Evolutionary conservation across 1,140 invertebrate genomes (phyloP).

Genomic region (Drosophila novamexicana): DNA sequence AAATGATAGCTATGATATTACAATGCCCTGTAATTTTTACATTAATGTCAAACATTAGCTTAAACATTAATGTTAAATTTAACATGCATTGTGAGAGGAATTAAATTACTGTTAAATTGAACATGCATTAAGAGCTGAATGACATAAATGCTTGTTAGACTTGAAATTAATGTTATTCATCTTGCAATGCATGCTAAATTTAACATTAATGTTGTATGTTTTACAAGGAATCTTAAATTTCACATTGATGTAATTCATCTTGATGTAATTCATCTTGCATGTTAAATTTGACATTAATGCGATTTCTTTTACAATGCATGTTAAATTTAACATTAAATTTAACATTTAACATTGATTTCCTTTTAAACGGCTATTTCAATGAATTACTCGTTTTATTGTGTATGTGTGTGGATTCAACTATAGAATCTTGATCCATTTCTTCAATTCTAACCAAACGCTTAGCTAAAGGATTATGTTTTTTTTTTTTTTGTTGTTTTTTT

Average conservation of each 20-base stretch:
- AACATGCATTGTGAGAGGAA: background rate
- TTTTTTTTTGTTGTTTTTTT: background rate
- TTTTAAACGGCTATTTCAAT: background rate
- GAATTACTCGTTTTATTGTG: background rate
- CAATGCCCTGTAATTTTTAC: too few species aligned
- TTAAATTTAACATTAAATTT: background rate
- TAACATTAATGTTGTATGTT: background rate
- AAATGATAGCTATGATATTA: too few species aligned
- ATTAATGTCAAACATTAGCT: too few species aligned
- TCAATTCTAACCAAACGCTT: background rate
- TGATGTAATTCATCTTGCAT: background rate
- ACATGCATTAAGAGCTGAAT: too few species aligned
- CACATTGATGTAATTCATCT: background rate
- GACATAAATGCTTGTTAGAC: too few species aligned
- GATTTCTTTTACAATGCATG: background rate
- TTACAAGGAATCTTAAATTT: background rate
- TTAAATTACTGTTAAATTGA: background rate
- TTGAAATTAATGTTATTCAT: background rate
- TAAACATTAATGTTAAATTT: too few species aligned
- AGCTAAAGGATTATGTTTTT: background rate
- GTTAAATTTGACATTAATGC: background rate
- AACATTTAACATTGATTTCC: background rate
- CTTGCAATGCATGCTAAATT: background rate
- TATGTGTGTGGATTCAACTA: slow-evolving; percentile 6
- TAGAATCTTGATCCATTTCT: background rate